phyloP scores from a whole-genome alignment of 2,888 invertebrate species.

The Chironomus tentans region DNA sequence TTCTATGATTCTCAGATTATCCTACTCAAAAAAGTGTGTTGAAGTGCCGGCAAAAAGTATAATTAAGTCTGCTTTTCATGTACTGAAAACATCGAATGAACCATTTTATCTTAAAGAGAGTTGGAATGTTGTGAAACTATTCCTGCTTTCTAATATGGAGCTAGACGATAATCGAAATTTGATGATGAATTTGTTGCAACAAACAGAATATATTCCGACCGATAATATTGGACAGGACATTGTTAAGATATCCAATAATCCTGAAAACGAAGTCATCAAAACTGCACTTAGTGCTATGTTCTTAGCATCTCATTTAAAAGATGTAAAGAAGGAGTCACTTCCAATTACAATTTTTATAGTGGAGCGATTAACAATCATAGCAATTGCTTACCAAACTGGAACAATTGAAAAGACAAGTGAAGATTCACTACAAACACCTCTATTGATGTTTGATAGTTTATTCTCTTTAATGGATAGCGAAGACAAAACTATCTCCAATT shows the following conservation, averaged over 20 bases:
- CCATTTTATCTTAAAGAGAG: conserved; percentile 84
- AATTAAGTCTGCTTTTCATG: conserved; percentile 79
- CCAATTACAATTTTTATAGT: conserved; percentile 83
- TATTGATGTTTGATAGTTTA: conserved; percentile 84
- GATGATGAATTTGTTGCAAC: conserved; percentile 71
- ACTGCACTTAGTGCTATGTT: conserved; percentile 89
- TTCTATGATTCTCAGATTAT: conserved; percentile 72
- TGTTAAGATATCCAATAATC: conserved; percentile 61
- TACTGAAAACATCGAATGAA: conserved; percentile 80
- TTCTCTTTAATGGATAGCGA: conserved; percentile 94
- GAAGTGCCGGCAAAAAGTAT: conserved; percentile 81
- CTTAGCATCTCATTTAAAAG: conserved; percentile 90
- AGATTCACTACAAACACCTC: conserved; percentile 66
- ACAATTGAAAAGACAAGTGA: conserved; percentile 54
- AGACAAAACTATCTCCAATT: conserved; percentile 91
- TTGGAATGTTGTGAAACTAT: conserved; percentile 89
- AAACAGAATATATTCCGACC: conserved; percentile 69
- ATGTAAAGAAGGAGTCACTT: conserved; percentile 72
- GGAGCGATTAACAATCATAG: conserved; percentile 89
- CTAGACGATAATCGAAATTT: conserved; percentile 70
- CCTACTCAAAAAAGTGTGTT: conserved; percentile 72
- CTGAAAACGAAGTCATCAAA: conserved; percentile 71
- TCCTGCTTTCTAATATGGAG: conserved; percentile 74
- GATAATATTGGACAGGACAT: conserved; percentile 49
- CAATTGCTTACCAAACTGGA: conserved; percentile 88